phyloP scores from a whole-genome alignment of 2,888 invertebrate species.

The Apodemia zela region DNA sequence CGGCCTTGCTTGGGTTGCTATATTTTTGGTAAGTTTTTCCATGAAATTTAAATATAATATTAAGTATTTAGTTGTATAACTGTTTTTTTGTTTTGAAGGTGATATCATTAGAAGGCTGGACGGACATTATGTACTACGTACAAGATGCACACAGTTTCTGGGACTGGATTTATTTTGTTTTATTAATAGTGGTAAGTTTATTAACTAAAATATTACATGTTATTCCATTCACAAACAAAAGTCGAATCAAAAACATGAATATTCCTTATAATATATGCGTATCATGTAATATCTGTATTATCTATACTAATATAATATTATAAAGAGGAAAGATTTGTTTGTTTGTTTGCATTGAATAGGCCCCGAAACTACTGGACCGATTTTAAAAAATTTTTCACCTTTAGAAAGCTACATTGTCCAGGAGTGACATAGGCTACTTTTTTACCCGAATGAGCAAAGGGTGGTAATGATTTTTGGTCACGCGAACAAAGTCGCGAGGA shows the following conservation, averaged over 20 bases:
- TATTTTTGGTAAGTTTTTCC: conserved; percentile 93
- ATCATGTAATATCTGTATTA: background rate
- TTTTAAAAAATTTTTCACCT: too few relatives aligned
- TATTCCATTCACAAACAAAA: background rate
- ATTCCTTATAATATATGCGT: background rate
- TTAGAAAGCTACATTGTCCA: too few relatives aligned
- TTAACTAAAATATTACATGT: conserved; percentile 3
- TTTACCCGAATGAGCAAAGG: too few relatives aligned
- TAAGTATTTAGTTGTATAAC: conserved; percentile 13
- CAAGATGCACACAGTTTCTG: conserved; percentile 99
- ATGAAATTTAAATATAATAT: conserved; percentile 18
- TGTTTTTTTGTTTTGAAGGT: conserved; percentile 82
- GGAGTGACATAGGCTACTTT: too few relatives aligned
- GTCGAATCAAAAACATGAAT: background rate
- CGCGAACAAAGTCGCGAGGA: too few relatives aligned
- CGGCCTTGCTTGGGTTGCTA: conserved; percentile 99
- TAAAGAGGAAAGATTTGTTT: too few relatives aligned
- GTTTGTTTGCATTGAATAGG: too few relatives aligned
- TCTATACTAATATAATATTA: too few relatives aligned
- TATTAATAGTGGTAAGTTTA: conserved; percentile 96
- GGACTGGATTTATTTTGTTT: conserved; percentile 99
- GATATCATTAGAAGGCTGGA: conserved; percentile 99
- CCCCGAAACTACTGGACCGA: too few relatives aligned
- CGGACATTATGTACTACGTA: conserved; percentile 99
- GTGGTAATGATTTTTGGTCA: too few relatives aligned